Percentiles rank a stretch among this genome's conserved stretches.
Conservation (phyloP, 2,797 vertebrate species). For the Ibycter americanus region DNA sequence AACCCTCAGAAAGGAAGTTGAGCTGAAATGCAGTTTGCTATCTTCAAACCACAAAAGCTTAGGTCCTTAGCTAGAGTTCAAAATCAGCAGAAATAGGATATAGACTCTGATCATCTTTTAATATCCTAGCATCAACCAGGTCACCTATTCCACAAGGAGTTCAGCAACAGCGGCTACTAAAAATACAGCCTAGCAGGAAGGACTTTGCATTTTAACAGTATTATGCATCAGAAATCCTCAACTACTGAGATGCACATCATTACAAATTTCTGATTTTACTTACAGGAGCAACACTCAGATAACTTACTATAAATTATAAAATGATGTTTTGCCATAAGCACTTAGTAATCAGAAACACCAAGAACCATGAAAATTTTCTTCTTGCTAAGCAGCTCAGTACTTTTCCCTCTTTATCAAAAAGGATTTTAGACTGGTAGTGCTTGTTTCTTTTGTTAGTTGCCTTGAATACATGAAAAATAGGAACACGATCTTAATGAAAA, state of each 20-base stretch:
- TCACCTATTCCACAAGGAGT: background rate
- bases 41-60: conserved; percentile 9
- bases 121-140: background rate
- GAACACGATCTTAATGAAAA: background rate
- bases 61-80: background rate
- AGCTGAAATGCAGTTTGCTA: conserved; percentile 15
- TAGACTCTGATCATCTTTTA: background rate
- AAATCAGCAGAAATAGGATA: conserved; percentile 30
- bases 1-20: background rate
- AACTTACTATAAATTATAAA: background rate
- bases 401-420: background rate
- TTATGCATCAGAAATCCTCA: background rate
- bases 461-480: background rate
- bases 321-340: background rate
- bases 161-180: background rate
- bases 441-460: background rate
- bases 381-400: background rate
- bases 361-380: background rate
- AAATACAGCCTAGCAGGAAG: background rate
- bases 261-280: background rate
- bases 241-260: background rate
- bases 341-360: background rate
- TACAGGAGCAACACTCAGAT: background rate
- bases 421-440: background rate
- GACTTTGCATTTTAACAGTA: background rate